Conservation (phyloP, 2,888 invertebrate genomes). For the Ophion ellenae region DNA sequence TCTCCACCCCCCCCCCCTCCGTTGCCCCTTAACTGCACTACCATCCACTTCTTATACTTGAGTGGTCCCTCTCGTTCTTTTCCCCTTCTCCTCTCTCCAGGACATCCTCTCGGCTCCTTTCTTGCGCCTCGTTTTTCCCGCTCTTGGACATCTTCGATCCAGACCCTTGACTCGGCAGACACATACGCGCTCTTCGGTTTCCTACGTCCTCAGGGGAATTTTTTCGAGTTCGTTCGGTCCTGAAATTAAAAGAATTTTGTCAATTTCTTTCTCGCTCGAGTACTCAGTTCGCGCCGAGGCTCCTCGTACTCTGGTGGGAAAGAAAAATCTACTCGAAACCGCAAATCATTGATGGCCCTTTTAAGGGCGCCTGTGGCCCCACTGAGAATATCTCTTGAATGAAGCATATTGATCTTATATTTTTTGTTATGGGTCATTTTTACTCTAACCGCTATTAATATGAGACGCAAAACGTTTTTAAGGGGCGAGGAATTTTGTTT, state of each 20-base stretch:
- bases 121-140: slow-evolving; percentile 44
- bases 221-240: slow-evolving; percentile 23
- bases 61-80: slow-evolving; percentile 51
- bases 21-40: background rate
- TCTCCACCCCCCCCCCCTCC: slow-evolving; percentile 45
- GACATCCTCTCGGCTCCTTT: slow-evolving; percentile 40
- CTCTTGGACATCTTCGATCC: slow-evolving; percentile 26
- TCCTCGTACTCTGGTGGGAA: no score
- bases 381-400: background rate
- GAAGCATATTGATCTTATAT: slow-evolving; percentile 1
- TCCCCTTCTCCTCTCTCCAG: slow-evolving; percentile 45
- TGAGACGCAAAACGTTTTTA: no score
- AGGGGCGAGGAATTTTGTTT: no score
- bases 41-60: slow-evolving; percentile 42
- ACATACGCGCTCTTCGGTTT: slow-evolving; percentile 36
- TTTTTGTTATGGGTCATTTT: background rate
- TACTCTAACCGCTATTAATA: no score
- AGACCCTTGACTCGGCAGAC: background rate
- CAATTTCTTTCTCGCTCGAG: no score
- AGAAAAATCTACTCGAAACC: no score
- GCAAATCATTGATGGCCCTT: no score
- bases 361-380: background rate
- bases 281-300: no score
- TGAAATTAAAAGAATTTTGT: slow-evolving; percentile 3
- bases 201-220: background rate